A percentile compares a stretch with the other conserved stretches of the same genome.
Conservation (phyloP, 2,113 vertebrate species). For the Tapirus terrestris region DNA sequence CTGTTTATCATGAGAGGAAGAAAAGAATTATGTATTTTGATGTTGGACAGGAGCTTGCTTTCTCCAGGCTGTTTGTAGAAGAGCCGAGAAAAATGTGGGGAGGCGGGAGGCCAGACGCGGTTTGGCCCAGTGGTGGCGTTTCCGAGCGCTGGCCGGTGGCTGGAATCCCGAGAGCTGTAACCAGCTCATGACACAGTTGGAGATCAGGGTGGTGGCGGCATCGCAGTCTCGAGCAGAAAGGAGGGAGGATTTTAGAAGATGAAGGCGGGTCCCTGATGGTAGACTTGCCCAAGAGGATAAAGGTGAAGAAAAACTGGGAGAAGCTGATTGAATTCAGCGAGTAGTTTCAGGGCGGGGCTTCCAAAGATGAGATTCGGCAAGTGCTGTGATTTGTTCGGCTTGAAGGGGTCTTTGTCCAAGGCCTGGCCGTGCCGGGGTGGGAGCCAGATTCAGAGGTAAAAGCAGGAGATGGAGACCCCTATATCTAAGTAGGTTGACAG, state of each 20-base stretch:
- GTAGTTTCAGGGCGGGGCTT: not conserved
- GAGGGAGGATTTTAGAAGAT: not conserved
- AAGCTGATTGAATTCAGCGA: not conserved
- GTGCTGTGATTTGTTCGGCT: not conserved
- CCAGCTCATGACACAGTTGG: not conserved
- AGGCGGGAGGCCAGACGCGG: rapidly evolving
- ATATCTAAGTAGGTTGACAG: rapidly evolving
- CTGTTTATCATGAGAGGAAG: not conserved
- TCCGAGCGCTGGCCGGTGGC: not conserved
- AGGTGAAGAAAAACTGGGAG: not conserved
- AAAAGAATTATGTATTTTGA: rapidly evolving
- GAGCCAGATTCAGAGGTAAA: not conserved
- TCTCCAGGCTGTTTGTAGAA: not conserved
- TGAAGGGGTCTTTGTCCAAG: not conserved
- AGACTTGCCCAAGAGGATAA: not conserved
- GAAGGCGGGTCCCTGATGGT: not conserved
- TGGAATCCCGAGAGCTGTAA: not conserved
- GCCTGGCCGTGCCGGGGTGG: not conserved
- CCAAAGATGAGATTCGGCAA: not conserved
- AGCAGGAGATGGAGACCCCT: not conserved
- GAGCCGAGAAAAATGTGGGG: not conserved
- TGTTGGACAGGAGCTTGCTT: not conserved
- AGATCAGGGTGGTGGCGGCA: rapidly evolving
- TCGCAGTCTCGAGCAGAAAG: rapidly evolving
- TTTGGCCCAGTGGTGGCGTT: rapidly evolving